Evolutionary conservation across 2,888 invertebrate species (phyloP).

Genomic region (Lasioglossum pauxillum): DNA sequence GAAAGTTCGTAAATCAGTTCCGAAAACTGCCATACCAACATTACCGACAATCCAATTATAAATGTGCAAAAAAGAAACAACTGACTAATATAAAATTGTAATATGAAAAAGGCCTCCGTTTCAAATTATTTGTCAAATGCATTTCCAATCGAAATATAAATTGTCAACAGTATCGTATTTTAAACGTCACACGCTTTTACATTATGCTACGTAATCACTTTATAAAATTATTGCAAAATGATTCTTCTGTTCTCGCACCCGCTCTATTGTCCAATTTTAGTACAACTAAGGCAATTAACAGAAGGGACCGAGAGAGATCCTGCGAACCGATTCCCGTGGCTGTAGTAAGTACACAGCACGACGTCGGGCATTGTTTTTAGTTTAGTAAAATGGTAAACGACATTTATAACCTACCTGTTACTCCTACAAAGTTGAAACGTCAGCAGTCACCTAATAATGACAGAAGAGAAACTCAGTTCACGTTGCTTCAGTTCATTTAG

Average conservation of each 20-base stretch:
- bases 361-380: not conserved
- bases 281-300: conserved; percentile 28
- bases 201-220: conserved; percentile 46
- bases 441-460: not conserved
- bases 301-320: not conserved
- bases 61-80: conserved; percentile 23
- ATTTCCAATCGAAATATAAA: not conserved
- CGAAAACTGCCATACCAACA: not conserved
- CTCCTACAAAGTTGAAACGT: not conserved
- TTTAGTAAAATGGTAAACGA: too few species aligned
- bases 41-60: not conserved
- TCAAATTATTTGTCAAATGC: conserved; percentile 44
- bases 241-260: not conserved
- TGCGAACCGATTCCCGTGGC: conserved; percentile 50
- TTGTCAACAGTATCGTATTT: not conserved
- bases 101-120: conserved; percentile 13
- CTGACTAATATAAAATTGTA: conserved; percentile 16
- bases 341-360: conserved; percentile 51
- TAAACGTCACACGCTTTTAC: not conserved
- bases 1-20: conserved; percentile 24
- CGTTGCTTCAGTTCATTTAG: too few species aligned
- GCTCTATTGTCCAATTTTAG: conserved; percentile 24
- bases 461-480: not conserved
- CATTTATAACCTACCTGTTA: not conserved
- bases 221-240: conserved; percentile 22